Evolutionary conservation across 2,113 vertebrate genomes (phyloP).

Genomic region (Asarcornis scutulata): DNA sequence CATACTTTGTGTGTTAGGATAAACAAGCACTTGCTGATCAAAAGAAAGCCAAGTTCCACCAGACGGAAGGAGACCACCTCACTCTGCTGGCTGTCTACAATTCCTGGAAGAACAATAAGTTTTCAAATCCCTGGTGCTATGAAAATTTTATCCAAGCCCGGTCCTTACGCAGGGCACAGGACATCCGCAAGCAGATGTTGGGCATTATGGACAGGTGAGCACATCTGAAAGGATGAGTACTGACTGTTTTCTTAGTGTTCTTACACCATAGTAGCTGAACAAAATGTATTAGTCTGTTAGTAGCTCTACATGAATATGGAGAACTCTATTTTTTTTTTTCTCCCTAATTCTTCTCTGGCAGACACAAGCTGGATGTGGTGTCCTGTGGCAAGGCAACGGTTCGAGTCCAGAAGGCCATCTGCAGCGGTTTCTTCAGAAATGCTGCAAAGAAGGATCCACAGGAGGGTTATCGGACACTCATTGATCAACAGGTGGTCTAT

Average conservation of each 20-base stretch:
- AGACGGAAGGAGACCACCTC: constrained; percentile 96
- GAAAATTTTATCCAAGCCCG: constrained; percentile 99
- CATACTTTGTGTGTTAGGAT: constrained; percentile 77
- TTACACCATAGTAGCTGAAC: background rate
- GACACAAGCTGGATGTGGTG: constrained; percentile 97
- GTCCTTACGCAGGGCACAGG: constrained; percentile 92
- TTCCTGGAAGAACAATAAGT: constrained; percentile 99
- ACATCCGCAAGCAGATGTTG: constrained; percentile 99
- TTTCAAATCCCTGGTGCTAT: constrained; percentile 99
- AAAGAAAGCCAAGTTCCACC: constrained; percentile 99
- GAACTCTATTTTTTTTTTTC: background rate
- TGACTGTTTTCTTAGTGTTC: background rate
- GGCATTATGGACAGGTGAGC: constrained; percentile 97
- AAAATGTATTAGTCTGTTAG: background rate
- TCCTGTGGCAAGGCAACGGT: constrained; percentile 97
- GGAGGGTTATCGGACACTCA: constrained; percentile 95
- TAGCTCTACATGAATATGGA: background rate
- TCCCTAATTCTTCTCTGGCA: constrained; percentile 14
- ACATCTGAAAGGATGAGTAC: rapidly evolving
- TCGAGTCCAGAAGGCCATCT: constrained; percentile 96
- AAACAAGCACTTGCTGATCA: constrained; percentile 98
- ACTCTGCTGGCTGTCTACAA: constrained; percentile 98
- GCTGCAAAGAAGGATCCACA: constrained; percentile 98
- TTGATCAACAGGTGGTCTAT: constrained; percentile 98
- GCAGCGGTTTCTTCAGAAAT: constrained; percentile 97